Evolutionary conservation across 2,888 invertebrate species (phyloP).

Genomic region (Phymatocera aterrima): DNA sequence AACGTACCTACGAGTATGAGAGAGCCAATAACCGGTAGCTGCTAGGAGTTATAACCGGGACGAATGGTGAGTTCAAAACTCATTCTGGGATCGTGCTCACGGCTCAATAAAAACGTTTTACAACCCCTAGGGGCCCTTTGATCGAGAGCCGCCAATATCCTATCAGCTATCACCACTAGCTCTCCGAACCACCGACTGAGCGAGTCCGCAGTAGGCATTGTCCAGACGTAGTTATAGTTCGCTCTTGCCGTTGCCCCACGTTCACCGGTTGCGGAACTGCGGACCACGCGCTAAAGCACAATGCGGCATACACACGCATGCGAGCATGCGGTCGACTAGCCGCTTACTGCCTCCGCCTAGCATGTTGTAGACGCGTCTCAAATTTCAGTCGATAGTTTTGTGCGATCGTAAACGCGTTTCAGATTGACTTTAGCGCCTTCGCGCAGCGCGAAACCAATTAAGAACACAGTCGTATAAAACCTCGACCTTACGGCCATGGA

Average conservation of each 20-base stretch:
- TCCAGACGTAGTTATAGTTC: background rate
- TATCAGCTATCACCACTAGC: constrained; percentile 61
- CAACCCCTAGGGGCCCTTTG: constrained; percentile 61
- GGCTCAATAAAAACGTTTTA: constrained; percentile 51
- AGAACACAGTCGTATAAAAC: constrained; percentile 59
- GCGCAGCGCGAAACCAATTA: constrained; percentile 61
- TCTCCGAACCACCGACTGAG: background rate
- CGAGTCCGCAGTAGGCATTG: background rate
- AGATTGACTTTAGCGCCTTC: constrained; percentile 66
- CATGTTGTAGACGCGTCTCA: constrained; percentile 66
- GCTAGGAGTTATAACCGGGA: constrained; percentile 69
- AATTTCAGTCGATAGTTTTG: constrained; percentile 73
- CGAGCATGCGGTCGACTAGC: constrained; percentile 43
- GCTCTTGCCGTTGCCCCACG: background rate
- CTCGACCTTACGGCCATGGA: constrained; percentile 51
- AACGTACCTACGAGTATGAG: no score
- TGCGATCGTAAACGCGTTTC: constrained; percentile 70
- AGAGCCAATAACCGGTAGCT: constrained; percentile 68
- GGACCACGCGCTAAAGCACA: no score
- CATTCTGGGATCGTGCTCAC: constrained; percentile 57
- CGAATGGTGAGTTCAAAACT: constrained; percentile 68
- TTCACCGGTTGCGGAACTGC: no score
- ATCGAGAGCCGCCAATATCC: constrained; percentile 65
- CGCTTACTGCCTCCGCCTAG: no score
- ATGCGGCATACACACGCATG: background rate